These are phyloP conservation scores for Connochaetes taurinus DNA, from an alignment of 2,113 vertebrate species.

Conservation along the genomic window DNA sequence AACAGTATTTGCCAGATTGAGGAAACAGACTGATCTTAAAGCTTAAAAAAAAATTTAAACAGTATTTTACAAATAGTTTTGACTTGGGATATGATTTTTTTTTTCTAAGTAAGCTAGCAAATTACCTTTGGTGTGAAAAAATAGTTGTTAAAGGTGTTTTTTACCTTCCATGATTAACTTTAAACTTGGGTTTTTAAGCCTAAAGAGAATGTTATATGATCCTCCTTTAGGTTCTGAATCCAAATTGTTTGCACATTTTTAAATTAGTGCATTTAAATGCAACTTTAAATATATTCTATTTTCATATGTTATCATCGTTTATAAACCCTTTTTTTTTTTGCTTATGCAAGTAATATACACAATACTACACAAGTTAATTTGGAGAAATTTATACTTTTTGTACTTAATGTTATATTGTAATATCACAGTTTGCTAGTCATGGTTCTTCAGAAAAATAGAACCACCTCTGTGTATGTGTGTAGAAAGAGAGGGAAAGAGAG, in stretches of 20 bases:
- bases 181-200: slow-evolving; percentile 9
- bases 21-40: not conserved
- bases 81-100: not conserved
- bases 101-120: not conserved
- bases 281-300: not conserved
- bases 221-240: not conserved
- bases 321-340: not conserved
- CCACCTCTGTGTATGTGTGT: not conserved
- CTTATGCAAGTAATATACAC: not conserved
- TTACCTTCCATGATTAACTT: not conserved
- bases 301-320: not conserved
- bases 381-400: not conserved
- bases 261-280: not conserved
- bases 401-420: not conserved
- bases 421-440: not conserved
- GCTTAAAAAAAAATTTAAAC: not conserved
- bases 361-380: not conserved
- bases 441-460: not conserved
- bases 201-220: not conserved
- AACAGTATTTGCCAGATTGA: not conserved
- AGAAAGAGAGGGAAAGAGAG: not conserved
- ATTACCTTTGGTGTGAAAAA: not conserved
- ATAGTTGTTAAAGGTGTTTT: not conserved
- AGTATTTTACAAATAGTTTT: not conserved
- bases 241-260: slow-evolving; percentile 12